Evolutionary conservation across 2,888 invertebrate genomes (phyloP).

Genomic region (Lasioglossum marginatum): DNA sequence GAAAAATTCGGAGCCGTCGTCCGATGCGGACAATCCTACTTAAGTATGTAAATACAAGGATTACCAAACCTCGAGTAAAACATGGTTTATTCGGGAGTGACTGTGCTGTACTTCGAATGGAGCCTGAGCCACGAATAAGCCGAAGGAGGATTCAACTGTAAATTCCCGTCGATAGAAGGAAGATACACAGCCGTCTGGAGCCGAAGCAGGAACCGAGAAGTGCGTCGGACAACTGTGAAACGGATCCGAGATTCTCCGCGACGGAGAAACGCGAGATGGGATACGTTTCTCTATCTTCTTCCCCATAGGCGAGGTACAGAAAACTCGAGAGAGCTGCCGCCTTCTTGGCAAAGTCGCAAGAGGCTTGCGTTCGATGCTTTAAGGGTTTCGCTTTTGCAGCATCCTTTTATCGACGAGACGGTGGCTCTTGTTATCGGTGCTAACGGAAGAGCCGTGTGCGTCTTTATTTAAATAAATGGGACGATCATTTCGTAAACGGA

Average conservation of each 20-base stretch:
- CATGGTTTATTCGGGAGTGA: neutral
- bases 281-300: neutral
- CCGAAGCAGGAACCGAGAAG: neutral
- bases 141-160: neutral
- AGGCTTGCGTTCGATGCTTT: slow-evolving; percentile 12
- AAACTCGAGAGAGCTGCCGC: neutral
- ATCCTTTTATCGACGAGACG: neutral
- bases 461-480: neutral
- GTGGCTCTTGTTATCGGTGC: slow-evolving; percentile 13
- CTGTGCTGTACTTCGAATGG: neutral
- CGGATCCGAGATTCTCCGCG: slow-evolving; percentile 9
- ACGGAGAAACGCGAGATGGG: neutral
- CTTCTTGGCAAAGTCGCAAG: neutral
- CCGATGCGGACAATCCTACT: neutral
- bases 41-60: neutral
- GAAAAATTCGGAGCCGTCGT: neutral
- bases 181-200: neutral
- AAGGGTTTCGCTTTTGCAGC: slow-evolving; percentile 13
- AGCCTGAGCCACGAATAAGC: neutral
- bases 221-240: neutral
- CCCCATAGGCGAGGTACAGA: neutral
- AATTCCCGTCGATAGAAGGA: neutral
- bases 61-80: neutral
- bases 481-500: neutral
- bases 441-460: neutral